Percentiles rank a stretch among this genome's conserved stretches.
Evolutionary conservation across 2,888 invertebrate species (phyloP).

Genomic region (Tachina lurida): DNA sequence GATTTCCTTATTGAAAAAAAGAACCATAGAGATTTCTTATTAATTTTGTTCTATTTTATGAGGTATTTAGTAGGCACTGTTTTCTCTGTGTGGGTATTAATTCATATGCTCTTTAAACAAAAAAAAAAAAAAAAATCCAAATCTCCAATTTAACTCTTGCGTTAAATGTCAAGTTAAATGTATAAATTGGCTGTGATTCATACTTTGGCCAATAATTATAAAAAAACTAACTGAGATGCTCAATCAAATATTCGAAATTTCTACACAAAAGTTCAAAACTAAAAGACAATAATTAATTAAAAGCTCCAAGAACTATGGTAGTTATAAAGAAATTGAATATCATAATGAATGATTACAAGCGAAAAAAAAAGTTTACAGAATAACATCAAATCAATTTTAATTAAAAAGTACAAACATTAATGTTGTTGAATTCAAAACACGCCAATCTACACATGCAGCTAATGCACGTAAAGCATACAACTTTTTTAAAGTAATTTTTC

Average conservation of each 20-base stretch:
- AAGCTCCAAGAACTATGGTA: conserved; percentile 38
- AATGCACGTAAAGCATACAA: conserved; percentile 62
- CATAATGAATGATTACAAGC: neutral
- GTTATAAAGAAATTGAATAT: conserved; percentile 14
- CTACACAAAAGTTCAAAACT: neutral
- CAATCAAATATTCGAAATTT: neutral
- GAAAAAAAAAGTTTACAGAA: conserved; percentile 10
- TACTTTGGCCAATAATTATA: neutral
- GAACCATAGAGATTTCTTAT: too few species aligned
- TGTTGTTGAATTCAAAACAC: conserved; percentile 71
- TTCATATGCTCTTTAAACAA: neutral
- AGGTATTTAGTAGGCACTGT: too few species aligned
- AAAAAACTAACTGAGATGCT: conserved; percentile 2
- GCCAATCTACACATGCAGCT: conserved; percentile 47
- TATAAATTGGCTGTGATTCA: conserved; percentile 60
- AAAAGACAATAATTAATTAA: neutral
- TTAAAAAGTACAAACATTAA: conserved; percentile 71
- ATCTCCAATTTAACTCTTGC: conserved; percentile 38
- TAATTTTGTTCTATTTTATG: too few species aligned
- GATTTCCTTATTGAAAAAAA: too few species aligned
- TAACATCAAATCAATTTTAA: conserved; percentile 69
- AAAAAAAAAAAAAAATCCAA: conserved; percentile 7
- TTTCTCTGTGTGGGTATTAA: too few species aligned
- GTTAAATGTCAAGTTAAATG: conserved; percentile 51
- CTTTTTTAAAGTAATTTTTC: conserved; percentile 32